Evolutionary conservation across 2,888 invertebrate genomes (phyloP), one percentile per base, ranked within the genome.

Genomic region (Bellardia bayeri): DNA sequence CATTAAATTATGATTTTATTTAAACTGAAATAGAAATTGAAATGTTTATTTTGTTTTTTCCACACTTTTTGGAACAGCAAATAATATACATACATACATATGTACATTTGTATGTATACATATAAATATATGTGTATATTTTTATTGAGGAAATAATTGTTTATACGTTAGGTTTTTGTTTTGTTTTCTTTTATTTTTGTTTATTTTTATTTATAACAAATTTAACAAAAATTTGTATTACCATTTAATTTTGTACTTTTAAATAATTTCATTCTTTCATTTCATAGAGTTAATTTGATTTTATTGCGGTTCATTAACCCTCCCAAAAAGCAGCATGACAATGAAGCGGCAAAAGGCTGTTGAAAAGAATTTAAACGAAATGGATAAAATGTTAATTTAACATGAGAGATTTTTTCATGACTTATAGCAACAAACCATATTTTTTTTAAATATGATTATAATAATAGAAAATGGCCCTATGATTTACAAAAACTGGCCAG

Each of bases 131-230:
- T 63, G 51, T 33, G 6, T 7, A 23, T 23, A 58, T 3, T 33
- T 63, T 33, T 63, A 54, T 63, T 81, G 54, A 64, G 82, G 82
- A 61, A 68, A 75, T 40, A 68, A 51, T 56, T 82, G 82, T 75
- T 75, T 82, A 75, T 45, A 49, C 23, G 16, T 16, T 58, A 8
- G 16, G 58, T 37, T 68, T 40, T 76, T 51, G 4, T 51, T 74
- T 74, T 66, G 4, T 81, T 64, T 54, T 45, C 42, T 14, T 42
- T 56, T 66, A 45, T 33, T 58, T 68, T 40, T 75, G 68, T 75
- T 75, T 75, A 68, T 58, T 75, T 54, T 40, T 40, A 64, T 13
- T 82, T 75, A 51, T 74, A 30, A 42, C 16, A 72, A 56, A 68
- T 74, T 40, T 66, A 30, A 42, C 13, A 71, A 40, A 68, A 82